A percentile compares a stretch with the other conserved stretches of the same genome.
Evolutionary conservation across 2,888 invertebrate species (phyloP).

Genomic region (Meiosimyza decipiens): DNA sequence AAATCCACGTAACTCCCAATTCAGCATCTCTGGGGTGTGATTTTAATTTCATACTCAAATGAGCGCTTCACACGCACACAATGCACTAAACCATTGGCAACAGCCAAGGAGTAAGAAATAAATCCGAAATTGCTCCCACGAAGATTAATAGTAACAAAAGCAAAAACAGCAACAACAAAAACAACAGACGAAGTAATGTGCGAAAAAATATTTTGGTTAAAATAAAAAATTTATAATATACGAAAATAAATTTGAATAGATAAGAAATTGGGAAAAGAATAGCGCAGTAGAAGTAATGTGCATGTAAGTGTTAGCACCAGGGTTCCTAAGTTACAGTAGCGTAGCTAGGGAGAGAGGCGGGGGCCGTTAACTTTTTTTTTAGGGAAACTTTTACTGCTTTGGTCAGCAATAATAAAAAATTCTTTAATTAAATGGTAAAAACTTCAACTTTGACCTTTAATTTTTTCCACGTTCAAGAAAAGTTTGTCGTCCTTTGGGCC

Average conservation of each 20-base stretch:
- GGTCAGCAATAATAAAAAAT: too few relatives aligned
- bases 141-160: slow-evolving; percentile 58
- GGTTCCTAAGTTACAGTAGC: too few relatives aligned
- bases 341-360: too few relatives aligned
- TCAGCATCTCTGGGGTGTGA: slow-evolving; percentile 65
- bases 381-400: too few relatives aligned
- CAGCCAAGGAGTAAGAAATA: slow-evolving; percentile 36
- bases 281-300: too few relatives aligned
- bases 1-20: slow-evolving; percentile 34
- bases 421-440: too few relatives aligned
- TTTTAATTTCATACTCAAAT: slow-evolving; percentile 68
- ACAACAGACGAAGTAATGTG: not conserved
- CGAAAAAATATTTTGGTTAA: too few relatives aligned
- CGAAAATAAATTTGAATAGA: slow-evolving; percentile 8
- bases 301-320: too few relatives aligned
- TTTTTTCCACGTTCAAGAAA: too few relatives aligned
- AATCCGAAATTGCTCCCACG: slow-evolving; percentile 57
- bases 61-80: slow-evolving; percentile 51
- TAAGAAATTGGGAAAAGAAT: not conserved
- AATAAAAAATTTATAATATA: not conserved
- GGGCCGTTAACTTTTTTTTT: too few relatives aligned
- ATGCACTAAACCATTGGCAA: slow-evolving; percentile 22
- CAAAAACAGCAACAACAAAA: slow-evolving; percentile 39
- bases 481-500: too few relatives aligned
- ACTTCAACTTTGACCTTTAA: too few relatives aligned